Evolutionary conservation across 2,797 vertebrate genomes (phyloP).

Genomic region (Thunnus albacares): DNA sequence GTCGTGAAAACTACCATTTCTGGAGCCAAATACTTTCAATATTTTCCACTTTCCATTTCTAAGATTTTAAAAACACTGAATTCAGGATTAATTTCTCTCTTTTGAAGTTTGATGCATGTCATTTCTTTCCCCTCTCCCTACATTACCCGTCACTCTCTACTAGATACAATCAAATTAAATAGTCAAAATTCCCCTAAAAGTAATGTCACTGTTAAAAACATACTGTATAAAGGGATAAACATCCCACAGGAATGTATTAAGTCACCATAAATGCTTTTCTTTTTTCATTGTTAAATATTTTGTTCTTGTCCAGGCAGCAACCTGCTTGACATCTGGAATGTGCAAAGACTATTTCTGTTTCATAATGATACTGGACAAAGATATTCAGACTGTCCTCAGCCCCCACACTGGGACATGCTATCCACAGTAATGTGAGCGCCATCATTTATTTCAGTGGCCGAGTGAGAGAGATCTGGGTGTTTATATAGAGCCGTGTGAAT

Average conservation of each 20-base stretch:
- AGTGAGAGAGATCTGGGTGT: slow-evolving; percentile 64
- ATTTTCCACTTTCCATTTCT: neutral
- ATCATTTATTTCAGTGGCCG: slow-evolving; percentile 70
- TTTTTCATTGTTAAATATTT: slow-evolving; percentile 48
- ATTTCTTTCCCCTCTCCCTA: neutral
- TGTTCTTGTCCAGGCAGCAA: slow-evolving; percentile 60
- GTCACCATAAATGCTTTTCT: slow-evolving; percentile 5
- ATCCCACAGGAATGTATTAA: slow-evolving; percentile 3
- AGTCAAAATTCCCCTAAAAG: neutral
- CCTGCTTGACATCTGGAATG: slow-evolving; percentile 68
- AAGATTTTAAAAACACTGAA: neutral
- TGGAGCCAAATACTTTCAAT: neutral
- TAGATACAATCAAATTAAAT: slow-evolving; percentile 10
- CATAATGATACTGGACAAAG: slow-evolving; percentile 76
- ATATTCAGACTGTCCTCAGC: slow-evolving; percentile 71
- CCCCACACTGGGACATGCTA: slow-evolving; percentile 74
- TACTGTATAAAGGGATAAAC: neutral
- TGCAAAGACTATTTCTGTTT: slow-evolving; percentile 77
- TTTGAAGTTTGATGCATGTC: neutral
- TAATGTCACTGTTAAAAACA: neutral
- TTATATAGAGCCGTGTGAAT: slow-evolving; percentile 70
- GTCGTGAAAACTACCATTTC: neutral
- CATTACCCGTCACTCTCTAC: slow-evolving; percentile 16
- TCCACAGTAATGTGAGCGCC: slow-evolving; percentile 73
- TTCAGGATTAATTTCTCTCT: neutral